Conservation (phyloP, 2,888 invertebrate genomes). For the Diploptera punctata region DNA sequence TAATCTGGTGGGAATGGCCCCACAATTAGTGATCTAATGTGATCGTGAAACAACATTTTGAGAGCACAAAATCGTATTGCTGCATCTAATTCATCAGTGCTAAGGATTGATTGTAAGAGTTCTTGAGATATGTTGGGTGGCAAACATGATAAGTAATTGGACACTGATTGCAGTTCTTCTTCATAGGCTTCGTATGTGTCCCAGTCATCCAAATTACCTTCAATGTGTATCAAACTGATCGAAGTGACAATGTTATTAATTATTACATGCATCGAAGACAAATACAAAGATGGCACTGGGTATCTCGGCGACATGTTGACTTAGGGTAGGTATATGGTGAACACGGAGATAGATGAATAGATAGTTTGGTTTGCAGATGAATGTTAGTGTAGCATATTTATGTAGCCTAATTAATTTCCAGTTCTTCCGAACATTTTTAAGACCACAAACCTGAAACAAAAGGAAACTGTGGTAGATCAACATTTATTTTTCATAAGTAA, state of each 20-base stretch:
- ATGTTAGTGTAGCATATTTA: too few relatives aligned
- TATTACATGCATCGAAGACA: not conserved
- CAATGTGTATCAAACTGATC: not conserved
- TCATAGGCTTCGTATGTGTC: conserved; percentile 21
- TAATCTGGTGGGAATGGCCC: conserved; percentile 14
- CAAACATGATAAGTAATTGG: not conserved
- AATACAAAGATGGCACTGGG: not conserved
- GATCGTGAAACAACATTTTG: not conserved
- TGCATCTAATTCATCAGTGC: conserved; percentile 15
- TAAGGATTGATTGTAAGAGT: conserved; percentile 6
- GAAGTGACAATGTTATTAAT: not conserved
- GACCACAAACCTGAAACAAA: too few relatives aligned
- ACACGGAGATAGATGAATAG: too few relatives aligned
- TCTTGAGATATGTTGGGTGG: conserved; percentile 9
- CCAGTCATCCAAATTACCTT: conserved; percentile 25
- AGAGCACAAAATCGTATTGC: conserved; percentile 3
- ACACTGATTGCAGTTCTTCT: conserved; percentile 9
- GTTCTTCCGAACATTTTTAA: too few relatives aligned
- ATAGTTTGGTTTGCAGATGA: too few relatives aligned
- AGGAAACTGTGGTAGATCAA: too few relatives aligned
- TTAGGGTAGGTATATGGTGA: too few relatives aligned
- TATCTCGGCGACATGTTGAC: conserved; percentile 9
- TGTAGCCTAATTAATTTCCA: too few relatives aligned
- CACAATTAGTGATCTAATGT: conserved; percentile 1
- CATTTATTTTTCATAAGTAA: too few relatives aligned